phyloP scores from a whole-genome alignment of 2,113 vertebrate genomes.

The Rhabdornis inornatus region DNA sequence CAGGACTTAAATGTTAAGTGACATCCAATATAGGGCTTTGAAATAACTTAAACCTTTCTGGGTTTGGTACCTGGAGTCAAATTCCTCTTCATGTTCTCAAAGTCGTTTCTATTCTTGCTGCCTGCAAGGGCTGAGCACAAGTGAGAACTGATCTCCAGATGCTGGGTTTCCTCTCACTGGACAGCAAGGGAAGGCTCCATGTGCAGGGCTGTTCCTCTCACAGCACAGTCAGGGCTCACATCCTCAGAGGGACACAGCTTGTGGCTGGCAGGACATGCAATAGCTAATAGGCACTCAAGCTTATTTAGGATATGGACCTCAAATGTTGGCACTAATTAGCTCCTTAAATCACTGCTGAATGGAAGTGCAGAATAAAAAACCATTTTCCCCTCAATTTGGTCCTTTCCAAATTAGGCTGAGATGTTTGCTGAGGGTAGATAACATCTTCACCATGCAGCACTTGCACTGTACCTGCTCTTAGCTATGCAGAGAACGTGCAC shows the following conservation, averaged over 20 bases:
- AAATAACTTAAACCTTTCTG: not conserved
- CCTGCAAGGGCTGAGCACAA: not conserved
- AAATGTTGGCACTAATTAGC: not conserved
- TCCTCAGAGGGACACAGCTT: not conserved
- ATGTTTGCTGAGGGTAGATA: not conserved
- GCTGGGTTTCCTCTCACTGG: not conserved
- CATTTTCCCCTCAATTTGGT: not conserved
- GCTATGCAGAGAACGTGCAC: not conserved
- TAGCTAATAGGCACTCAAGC: not conserved
- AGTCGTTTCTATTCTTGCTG: rapidly evolving
- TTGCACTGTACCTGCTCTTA: not conserved
- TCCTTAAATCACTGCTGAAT: not conserved
- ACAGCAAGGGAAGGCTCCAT: not conserved
- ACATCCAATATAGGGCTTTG: not conserved
- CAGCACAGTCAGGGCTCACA: not conserved
- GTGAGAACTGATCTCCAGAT: rapidly evolving
- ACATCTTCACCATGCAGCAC: not conserved
- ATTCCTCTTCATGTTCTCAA: not conserved
- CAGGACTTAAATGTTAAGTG: not conserved
- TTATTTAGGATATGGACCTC: not conserved
- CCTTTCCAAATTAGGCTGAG: not conserved
- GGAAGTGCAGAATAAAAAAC: not conserved
- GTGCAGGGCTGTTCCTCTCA: not conserved
- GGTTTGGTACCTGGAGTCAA: not conserved
- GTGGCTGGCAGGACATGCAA: not conserved